Base-by-base conservation (phyloP, 2,797 vertebrate genomes). In the Momotus momota region DNA sequence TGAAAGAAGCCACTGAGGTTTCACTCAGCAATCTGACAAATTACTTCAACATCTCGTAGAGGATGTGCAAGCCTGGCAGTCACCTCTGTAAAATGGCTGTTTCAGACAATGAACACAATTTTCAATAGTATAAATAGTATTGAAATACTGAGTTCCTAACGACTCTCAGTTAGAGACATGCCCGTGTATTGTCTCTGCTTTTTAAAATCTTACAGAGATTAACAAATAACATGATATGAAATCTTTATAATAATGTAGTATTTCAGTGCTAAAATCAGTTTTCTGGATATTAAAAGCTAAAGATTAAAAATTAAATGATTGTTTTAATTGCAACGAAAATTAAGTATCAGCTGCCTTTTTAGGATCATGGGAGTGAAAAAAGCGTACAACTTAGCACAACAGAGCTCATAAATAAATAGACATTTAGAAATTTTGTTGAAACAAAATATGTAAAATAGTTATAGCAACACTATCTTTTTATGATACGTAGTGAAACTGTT, bases 21-120 rank as follows among this genome's bases (percentile, higher is more conserved):
- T 95, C 38, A 61, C 17, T 64, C 26, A 66, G 22, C 14, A 81
- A 43, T n/a, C 40, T 52, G 40, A 45, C 19, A 93, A 83, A 92
- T 55, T 40, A 33, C 69, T 54, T 64, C 74, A 88, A 60, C 3
- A 62, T n/a, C 10, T 55, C 58, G 16, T 17, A 23, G 49, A 74
- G 18, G 17, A 48, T n/a, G 7, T 61, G 19, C 33, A 86, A 85
- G 33, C 6, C 66, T 1, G 1, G n/a, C 25, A 58, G 40, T 21
- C 74, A 81, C 10, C 9, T 62, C 23, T 48, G 45, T 25, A 57
- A 89, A 57, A 66, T 27, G 48, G 12, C 12, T 10, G 14, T 52
- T 23, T 35, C 18, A 61, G 40, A 86, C 22, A 90, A 26, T 15
- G 12, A 88, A 23, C 4, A 16, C 4, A 29, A 4, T 82, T 89